phyloP scores from a whole-genome alignment of 2,797 vertebrate species.

The Sarcoramphus papa region DNA sequence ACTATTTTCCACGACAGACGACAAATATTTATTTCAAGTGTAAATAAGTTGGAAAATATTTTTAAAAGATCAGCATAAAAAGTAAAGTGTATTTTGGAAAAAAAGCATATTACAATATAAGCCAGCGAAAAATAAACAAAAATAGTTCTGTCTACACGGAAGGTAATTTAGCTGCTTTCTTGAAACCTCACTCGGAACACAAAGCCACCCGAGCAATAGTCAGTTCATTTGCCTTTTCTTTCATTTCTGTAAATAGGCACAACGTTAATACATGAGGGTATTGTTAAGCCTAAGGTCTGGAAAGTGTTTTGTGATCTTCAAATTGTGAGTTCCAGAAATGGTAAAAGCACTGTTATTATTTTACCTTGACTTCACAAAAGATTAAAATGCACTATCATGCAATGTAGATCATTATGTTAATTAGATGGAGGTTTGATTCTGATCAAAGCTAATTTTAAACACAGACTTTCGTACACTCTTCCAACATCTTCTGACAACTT shows the following conservation, averaged over 20 bases:
- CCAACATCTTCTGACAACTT: neutral
- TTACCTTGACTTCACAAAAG: neutral
- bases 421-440: neutral
- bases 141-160: neutral
- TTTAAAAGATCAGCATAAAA: neutral
- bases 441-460: neutral
- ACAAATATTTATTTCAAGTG: neutral
- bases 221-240: neutral
- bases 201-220: neutral
- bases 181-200: neutral
- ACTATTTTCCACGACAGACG: neutral
- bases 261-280: neutral
- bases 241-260: neutral
- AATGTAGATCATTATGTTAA: neutral
- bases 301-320: neutral
- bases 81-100: neutral
- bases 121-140: neutral
- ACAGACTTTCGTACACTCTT: neutral
- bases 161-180: neutral
- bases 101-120: neutral
- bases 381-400: neutral
- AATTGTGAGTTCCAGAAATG: neutral
- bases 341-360: neutral
- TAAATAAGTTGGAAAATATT: neutral
- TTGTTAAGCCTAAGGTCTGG: neutral